phyloP scores from a whole-genome alignment of 2,797 vertebrate species.

The Xerus rutilus region DNA sequence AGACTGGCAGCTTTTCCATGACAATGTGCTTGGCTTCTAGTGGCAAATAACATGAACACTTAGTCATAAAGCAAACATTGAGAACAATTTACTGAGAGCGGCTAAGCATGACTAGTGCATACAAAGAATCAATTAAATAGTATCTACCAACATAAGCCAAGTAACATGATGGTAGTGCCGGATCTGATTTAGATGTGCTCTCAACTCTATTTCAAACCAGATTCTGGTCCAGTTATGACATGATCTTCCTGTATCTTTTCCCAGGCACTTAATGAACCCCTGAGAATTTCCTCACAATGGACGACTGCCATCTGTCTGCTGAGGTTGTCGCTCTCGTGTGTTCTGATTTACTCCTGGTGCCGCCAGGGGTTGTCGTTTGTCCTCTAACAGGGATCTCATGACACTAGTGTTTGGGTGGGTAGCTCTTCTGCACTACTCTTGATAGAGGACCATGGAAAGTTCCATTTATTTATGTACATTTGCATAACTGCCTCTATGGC shows the following conservation, averaged over 20 bases:
- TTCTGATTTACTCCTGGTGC: background rate
- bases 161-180: accelerated
- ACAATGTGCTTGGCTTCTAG: background rate
- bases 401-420: background rate
- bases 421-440: background rate
- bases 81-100: background rate
- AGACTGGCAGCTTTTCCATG: background rate
- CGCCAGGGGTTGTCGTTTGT: background rate
- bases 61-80: background rate
- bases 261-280: conserved; percentile 6
- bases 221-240: background rate
- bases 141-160: background rate
- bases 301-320: conserved; percentile 6
- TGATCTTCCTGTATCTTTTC: conserved; percentile 12
- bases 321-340: background rate
- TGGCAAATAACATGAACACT: background rate
- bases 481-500: background rate
- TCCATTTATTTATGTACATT: background rate
- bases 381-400: background rate
- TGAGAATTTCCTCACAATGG: background rate
- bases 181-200: background rate
- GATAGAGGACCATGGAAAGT: background rate
- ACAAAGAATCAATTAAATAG: background rate
- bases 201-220: background rate
- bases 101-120: background rate